Conservation (phyloP, 35 echinoderm and acorn worm genomes). For the Ptychodera flava region DNA sequence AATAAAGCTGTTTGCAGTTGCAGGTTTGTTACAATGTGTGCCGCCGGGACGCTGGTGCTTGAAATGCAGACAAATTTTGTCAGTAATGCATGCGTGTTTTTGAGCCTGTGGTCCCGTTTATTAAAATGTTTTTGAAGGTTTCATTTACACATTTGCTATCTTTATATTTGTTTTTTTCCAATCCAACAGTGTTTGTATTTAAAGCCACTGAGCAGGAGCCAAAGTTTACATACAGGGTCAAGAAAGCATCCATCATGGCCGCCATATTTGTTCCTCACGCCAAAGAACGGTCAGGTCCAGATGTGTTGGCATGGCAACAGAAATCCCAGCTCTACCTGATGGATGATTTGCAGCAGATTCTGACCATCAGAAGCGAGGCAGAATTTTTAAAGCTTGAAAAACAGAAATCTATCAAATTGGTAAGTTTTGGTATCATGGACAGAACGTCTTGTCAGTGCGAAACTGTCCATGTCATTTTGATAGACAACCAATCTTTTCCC, state of each 20-base stretch:
- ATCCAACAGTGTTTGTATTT: neutral
- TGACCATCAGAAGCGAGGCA: neutral
- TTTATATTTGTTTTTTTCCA: no score
- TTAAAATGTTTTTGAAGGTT: no score
- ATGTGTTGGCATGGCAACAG: constrained; percentile 19
- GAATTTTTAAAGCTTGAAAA: constrained; percentile 1
- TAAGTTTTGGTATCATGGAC: no score
- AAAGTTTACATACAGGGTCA: neutral
- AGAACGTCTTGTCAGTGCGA: neutral
- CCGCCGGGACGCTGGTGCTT: no score
- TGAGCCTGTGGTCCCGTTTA: no score
- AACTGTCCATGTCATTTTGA: neutral
- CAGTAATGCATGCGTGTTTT: no score
- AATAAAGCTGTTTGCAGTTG: no score
- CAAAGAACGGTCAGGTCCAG: neutral
- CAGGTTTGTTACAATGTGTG: no score
- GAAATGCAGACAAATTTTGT: no score
- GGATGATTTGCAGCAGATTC: neutral
- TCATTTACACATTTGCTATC: no score
- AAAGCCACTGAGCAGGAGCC: neutral
- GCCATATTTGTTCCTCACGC: neutral
- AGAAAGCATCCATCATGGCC: neutral
- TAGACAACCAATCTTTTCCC: no score
- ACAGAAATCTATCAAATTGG: neutral
- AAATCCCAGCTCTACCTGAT: constrained; percentile 11